Evolutionary conservation across 35 echinoderm and acorn worm genomes (phyloP), one percentile per base, ranked within the genome.

Genomic region (Holothuria glaberrima): DNA sequence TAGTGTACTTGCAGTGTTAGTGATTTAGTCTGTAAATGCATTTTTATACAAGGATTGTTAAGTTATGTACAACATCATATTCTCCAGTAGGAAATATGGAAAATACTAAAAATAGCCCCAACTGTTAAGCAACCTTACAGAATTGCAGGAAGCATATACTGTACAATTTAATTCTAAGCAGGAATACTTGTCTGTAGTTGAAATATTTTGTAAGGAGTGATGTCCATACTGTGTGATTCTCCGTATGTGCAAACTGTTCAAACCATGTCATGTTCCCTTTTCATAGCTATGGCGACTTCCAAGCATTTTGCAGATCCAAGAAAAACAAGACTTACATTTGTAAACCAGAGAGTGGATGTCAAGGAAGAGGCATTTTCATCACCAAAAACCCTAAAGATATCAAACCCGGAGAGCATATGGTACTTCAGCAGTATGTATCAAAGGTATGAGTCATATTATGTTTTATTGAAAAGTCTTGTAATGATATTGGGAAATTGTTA

Each of bases 261-360:
- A 33, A 69, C 36, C 36, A 41, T 41, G 7, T 86, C 0, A 14
- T 64, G 26, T 86, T 64, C 20, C 13, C 63, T 63, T 62, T 34
- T 52, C 80, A 4, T 46, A 99, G 97, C 64, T 99, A 95, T 91
- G 97, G 97, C 67, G 97, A 99, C 56, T 99, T 91, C 57, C 91
- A 95, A 86, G 97, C 97, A 41, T 99, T 95, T 54, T 99, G 97
- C 67, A 59, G 97, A 82, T 69, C 97, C 33, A 99, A 99, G 91
- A 99, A 99, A 88, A 95, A 99, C 86, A 99, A 99, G 91, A 99
- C 97, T 22, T 99, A 95, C 50, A 99, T 99, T 58, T 88, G 90
- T 59, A 99, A 99, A 68, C 97, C 97, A 32, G 97, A 99, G 67
- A 99, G 97, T 89, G 97, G 97, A 13, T 99, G 97, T 66, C 97